These are phyloP conservation scores for Neolamprologus sp. DNA, from an alignment of 2,113 vertebrate species.

Conservation along the genomic window DNA sequence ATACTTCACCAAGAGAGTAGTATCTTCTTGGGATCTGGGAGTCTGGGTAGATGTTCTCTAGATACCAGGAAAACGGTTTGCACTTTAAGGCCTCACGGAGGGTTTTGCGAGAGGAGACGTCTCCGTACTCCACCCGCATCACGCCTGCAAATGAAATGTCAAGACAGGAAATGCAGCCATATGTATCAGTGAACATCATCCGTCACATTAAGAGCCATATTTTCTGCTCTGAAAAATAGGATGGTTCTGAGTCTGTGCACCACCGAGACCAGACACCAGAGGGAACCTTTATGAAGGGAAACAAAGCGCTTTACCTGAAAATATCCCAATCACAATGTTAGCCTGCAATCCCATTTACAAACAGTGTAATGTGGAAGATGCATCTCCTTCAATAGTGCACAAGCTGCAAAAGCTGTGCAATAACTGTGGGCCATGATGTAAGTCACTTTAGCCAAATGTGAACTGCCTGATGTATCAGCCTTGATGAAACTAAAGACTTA, in stretches of 20 bases:
- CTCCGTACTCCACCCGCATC: conserved; percentile 93
- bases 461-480: not conserved
- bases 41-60: conserved; percentile 95
- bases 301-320: not conserved
- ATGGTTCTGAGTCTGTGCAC: not conserved
- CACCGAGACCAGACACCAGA: conserved; percentile 37
- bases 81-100: conserved; percentile 85
- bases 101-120: conserved; percentile 84
- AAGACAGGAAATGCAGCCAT: not conserved
- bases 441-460: not conserved
- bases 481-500: not conserved
- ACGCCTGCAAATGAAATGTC: conserved; percentile 75
- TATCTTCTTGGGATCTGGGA: conserved; percentile 97
- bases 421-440: not conserved
- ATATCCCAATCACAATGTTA: not conserved
- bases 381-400: not conserved
- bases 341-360: not conserved
- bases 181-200: not conserved
- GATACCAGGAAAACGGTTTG: conserved; percentile 96
- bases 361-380: not conserved
- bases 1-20: conserved; percentile 96
- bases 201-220: not conserved
- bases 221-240: not conserved
- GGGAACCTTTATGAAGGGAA: conserved; percentile 17
- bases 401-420: not conserved